phyloP scores from a whole-genome alignment of 2,888 invertebrate genomes.

The Julus scanicus region DNA sequence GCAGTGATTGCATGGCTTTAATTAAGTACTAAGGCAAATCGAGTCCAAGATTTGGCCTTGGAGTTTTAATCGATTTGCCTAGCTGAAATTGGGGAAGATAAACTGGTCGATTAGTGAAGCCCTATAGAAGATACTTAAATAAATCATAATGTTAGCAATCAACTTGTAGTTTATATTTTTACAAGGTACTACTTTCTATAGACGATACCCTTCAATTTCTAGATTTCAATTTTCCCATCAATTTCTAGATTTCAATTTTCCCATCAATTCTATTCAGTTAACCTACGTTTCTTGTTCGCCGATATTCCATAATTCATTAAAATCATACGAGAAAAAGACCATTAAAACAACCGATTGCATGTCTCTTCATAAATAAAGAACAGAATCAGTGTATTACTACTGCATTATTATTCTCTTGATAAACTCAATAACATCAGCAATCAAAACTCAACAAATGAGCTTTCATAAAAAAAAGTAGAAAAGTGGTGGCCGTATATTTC shows the following conservation, averaged over 20 bases:
- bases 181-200: too few relatives aligned
- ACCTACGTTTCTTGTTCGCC: neutral
- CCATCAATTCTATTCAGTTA: neutral
- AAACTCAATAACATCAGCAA: conserved; percentile 5
- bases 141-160: too few relatives aligned
- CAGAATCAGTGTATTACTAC: neutral
- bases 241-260: neutral
- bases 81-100: too few relatives aligned
- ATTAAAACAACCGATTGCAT: neutral
- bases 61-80: too few relatives aligned
- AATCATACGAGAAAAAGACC: conserved; percentile 2
- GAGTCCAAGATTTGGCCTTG: too few relatives aligned
- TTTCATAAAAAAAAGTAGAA: neutral
- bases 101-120: too few relatives aligned
- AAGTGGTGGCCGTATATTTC: neutral
- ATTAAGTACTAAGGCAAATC: too few relatives aligned
- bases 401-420: neutral
- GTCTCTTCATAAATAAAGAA: neutral
- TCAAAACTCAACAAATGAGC: neutral
- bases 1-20: too few relatives aligned
- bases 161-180: too few relatives aligned
- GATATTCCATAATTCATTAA: conserved; percentile 2
- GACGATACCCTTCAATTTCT: too few relatives aligned
- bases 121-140: too few relatives aligned
- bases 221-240: neutral